phyloP scores from a whole-genome alignment of 2,113 vertebrate genomes.

The Muntiacus muntjak region DNA sequence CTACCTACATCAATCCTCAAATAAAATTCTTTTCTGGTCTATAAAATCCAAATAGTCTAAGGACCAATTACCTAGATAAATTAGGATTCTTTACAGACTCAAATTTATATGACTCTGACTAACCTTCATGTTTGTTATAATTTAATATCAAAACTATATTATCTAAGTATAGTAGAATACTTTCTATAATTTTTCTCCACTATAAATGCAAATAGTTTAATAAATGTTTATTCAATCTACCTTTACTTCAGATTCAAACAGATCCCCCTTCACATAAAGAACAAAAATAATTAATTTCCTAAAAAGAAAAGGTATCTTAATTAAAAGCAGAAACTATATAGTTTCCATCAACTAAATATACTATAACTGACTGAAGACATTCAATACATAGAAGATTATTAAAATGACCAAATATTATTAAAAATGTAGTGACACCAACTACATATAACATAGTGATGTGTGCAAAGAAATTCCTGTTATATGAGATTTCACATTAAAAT shows the following conservation, averaged over 20 bases:
- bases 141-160: not conserved
- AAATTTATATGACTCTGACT: not conserved
- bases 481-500: not conserved
- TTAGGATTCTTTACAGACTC: not conserved
- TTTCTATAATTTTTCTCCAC: not conserved
- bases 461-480: not conserved
- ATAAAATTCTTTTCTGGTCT: not conserved
- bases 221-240: not conserved
- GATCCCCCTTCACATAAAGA: not conserved
- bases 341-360: not conserved
- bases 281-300: not conserved
- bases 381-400: not conserved
- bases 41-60: not conserved
- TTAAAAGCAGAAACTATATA: not conserved
- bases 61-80: not conserved
- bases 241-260: constrained; percentile 8
- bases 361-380: not conserved
- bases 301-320: not conserved
- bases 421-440: not conserved
- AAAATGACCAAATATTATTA: not conserved
- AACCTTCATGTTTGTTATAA: not conserved
- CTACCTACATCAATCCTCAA: not conserved
- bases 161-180: not conserved
- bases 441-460: not conserved
- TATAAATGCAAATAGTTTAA: not conserved